Evolutionary conservation across 2,888 invertebrate genomes (phyloP).

Genomic region (Ichneumon xanthorius): DNA sequence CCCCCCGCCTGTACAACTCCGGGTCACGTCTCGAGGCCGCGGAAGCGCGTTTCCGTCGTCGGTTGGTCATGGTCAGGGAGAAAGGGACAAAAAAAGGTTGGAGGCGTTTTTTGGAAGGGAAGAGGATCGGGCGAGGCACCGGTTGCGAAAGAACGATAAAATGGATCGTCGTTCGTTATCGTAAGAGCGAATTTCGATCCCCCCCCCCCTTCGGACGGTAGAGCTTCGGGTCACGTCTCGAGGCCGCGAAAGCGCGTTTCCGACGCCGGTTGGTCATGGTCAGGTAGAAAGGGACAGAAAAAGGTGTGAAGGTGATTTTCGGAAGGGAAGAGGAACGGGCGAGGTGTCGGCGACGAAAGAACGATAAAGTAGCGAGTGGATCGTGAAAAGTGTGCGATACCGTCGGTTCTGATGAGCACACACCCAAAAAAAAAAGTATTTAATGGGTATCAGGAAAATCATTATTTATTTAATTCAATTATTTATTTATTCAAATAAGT

Average conservation of each 20-base stretch:
- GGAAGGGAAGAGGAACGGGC: background rate
- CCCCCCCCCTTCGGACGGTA: background rate
- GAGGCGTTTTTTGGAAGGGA: background rate
- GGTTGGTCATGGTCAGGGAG: constrained; percentile 68
- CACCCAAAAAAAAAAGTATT: background rate
- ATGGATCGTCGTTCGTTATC: too few relatives aligned
- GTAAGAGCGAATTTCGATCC: constrained; percentile 27
- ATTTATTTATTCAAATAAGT: too few relatives aligned
- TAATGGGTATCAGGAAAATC: too few relatives aligned
- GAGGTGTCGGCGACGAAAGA: background rate
- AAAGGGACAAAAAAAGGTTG: constrained; percentile 28
- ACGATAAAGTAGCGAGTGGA: background rate
- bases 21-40: constrained; percentile 63
- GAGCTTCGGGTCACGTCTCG: constrained; percentile 60
- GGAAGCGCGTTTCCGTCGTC: constrained; percentile 43
- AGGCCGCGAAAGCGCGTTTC: constrained; percentile 55
- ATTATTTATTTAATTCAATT: too few relatives aligned
- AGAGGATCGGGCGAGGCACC: background rate
- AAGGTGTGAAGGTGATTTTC: constrained; percentile 1
- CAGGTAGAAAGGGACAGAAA: constrained; percentile 54
- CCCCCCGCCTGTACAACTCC: constrained; percentile 14
- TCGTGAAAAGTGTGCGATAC: background rate
- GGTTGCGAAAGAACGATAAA: too few relatives aligned
- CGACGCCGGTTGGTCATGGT: constrained; percentile 64
- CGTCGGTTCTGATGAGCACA: background rate